Evolutionary conservation across 2,113 vertebrate genomes (phyloP).

Genomic region (Gopherus flavomarginatus): DNA sequence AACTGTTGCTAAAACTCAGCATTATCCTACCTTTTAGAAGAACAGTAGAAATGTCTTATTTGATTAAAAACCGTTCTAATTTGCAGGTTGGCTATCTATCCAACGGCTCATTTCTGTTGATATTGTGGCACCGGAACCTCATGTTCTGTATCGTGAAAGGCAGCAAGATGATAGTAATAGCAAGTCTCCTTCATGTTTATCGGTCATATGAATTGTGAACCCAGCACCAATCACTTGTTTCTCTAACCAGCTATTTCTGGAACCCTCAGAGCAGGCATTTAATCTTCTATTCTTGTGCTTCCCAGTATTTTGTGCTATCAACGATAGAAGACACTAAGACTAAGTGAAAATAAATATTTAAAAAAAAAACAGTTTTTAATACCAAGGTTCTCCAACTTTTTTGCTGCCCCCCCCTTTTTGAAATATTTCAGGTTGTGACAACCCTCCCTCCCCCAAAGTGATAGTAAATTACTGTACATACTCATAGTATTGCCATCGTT

Average conservation of each 20-base stretch:
- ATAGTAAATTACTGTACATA: too few species aligned
- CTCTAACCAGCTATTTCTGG: not conserved
- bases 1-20: not conserved
- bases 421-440: too few species aligned
- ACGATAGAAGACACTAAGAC: not conserved
- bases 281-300: not conserved
- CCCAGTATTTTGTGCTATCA: not conserved
- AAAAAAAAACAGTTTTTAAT: not conserved
- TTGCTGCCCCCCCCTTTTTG: too few species aligned
- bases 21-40: not conserved
- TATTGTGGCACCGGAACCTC: conserved; percentile 74
- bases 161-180: conserved; percentile 66
- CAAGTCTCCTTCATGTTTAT: conserved; percentile 59
- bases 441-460: too few species aligned
- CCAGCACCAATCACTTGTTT: conserved; percentile 50
- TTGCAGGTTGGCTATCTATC: conserved; percentile 68
- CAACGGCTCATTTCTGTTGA: conserved; percentile 65
- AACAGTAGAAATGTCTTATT: not conserved
- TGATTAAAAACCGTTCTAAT: conserved; percentile 57
- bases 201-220: conserved; percentile 20
- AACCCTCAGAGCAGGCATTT: conserved; percentile 34
- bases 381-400: too few species aligned
- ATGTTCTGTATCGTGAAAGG: conserved; percentile 70
- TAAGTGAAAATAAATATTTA: rapidly evolving
- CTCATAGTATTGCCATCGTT: too few species aligned